Base-by-base conservation (phyloP, 2,888 invertebrate genomes). In the Diaprepes abbreviatus region DNA sequence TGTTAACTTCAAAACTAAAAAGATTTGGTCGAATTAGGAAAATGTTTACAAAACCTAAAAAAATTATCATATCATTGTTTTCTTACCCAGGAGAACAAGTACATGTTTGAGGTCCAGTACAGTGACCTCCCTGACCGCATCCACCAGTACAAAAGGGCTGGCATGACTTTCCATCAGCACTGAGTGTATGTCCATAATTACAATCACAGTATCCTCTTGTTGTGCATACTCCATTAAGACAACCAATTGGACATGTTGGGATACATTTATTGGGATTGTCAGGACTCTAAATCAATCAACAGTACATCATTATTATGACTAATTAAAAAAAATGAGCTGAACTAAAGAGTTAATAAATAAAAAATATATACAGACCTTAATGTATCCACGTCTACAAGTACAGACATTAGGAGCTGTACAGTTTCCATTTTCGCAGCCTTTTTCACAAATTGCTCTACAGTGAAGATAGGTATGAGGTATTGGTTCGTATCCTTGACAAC, bases 401-500 rank as follows among this genome's bases (percentile, higher is more conserved):
- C 93, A 93, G 0, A 86, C 85, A 19, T 90, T 88, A 0, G 91
- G 90, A 0, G 88, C 88, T 0, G 88, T 86, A 79, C 93, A 93
- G 24, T 87, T 84, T 6, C 78, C 92, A 75, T 93, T 92, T 58
- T 89, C 80, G 74, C 93, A 93, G 6, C 89, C 88, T 19, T 86
- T 84, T 2, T 88, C 86, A 78, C 93, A 93, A 12, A 88, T 84
- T 0, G 90, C 88, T 43, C 88, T 88, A 78, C 91, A 92, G 58
- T 86, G 85, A 63, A 79, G 77, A 78, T 86, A 85, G 2, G 85
- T 87, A 79, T 87, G 87, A 4, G 86, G 84, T 80, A 90, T 89
- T 9, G 89, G 87, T 70, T 86, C 85, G 82, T 90, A 93, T 12
- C 93, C 93, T 0, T 88, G 87, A 79, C 93, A 93, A 79, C 93